Conservation (phyloP, 2,113 vertebrate species). For the Glaucomys volans region DNA sequence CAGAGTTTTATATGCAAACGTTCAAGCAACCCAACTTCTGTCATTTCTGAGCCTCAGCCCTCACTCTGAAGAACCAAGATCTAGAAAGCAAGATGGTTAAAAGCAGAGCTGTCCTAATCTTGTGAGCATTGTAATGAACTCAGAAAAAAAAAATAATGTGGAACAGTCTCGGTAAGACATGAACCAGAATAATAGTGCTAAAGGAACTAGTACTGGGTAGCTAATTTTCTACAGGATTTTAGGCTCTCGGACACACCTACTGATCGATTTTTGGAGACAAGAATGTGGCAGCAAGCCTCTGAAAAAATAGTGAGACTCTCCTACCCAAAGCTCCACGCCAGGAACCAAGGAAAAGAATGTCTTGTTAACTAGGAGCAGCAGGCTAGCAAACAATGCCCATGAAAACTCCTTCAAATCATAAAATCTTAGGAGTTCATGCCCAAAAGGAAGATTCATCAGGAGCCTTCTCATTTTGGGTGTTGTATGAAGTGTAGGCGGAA, state of each 20-base stretch:
- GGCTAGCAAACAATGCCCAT: not conserved
- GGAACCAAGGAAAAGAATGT: not conserved
- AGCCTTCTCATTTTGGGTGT: constrained; percentile 23
- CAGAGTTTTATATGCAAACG: not conserved
- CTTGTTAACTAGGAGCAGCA: not conserved
- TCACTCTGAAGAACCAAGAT: not conserved
- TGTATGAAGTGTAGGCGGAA: constrained; percentile 43
- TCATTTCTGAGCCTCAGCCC: constrained; percentile 24
- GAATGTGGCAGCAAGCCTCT: not conserved
- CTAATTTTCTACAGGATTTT: not conserved
- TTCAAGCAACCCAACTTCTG: not conserved
- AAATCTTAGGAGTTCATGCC: not conserved
- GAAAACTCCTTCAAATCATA: not conserved
- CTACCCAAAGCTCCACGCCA: not conserved
- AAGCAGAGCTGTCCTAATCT: not conserved
- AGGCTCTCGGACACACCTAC: not conserved
- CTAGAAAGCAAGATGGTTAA: not conserved
- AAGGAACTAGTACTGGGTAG: constrained; percentile 14
- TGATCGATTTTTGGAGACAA: not conserved
- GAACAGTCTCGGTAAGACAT: not conserved
- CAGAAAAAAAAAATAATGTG: not conserved
- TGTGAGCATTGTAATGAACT: not conserved
- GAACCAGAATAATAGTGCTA: not conserved
- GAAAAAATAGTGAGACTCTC: not conserved
- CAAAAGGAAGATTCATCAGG: constrained; percentile 27